Base-by-base conservation (phyloP, 2,113 vertebrate genomes). In the Oncorhynchus kisutch region DNA sequence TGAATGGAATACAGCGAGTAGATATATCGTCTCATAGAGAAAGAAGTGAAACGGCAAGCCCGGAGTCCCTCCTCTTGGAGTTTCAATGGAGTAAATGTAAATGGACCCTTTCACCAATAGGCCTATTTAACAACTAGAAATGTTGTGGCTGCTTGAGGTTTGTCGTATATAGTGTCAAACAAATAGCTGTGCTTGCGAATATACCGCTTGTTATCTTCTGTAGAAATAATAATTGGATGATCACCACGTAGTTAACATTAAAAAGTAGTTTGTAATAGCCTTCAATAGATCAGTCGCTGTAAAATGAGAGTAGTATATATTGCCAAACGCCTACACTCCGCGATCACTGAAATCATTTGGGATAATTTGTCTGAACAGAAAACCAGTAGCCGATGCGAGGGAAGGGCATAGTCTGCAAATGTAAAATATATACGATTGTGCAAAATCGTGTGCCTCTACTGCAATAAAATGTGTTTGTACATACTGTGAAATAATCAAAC, bases 111-210 rank as follows among this genome's bases (percentile, higher is more conserved):
- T 85, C 82, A 80, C 79, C 90, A 29, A 84, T 45, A 45, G 39
- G 39, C 39, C 85, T 83, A 85, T 87, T 80, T 70, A 83, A 80
- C 67, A 34, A 69, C 20, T 69, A 39, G 29, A 31, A 67, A 20
- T 29, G 25, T 71, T 67, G 81, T 80, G 82, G 72, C 84, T 80
- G 81, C 79, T 49, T 49, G 74, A 91, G 86, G 88, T 92, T 92
- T 88, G 90, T 91, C 79, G 18, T 59, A 79, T 68, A 54, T 70
- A 67, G 68, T 67, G 67, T 18, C 8, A 16, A 27, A 24, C 25
- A 66, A 29, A 66, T 27, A 29, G 14, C 13, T 67, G 8, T 65
- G 27, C 27, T 67, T 81, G 84, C 25, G 72, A 73, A 80, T 78
- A 71, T 3, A 70, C 2, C 39, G 64, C 1, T 48, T 24, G 20